Percentiles rank a stretch among this genome's conserved stretches.
Conservation (phyloP, 2,797 vertebrate species). For the Salmo trutta region DNA sequence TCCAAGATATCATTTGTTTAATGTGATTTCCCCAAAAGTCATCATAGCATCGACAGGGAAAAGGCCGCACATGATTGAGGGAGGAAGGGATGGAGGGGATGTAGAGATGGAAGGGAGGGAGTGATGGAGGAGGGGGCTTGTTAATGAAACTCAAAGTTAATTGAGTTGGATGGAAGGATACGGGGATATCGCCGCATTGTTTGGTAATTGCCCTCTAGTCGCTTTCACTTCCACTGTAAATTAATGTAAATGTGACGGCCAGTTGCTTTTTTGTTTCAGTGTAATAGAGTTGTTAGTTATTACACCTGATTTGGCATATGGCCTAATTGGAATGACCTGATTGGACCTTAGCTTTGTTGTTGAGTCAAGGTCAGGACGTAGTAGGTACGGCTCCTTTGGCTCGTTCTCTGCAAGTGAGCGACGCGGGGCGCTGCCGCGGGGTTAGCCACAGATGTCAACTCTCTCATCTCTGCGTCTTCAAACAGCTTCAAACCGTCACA, state of each 20-base stretch:
- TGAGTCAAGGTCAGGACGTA: slow-evolving; percentile 20
- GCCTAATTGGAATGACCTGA: slow-evolving; percentile 38
- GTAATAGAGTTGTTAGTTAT: slow-evolving; percentile 39
- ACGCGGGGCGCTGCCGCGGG: slow-evolving; percentile 13
- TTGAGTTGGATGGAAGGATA: slow-evolving; percentile 68
- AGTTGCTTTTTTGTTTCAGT: slow-evolving; percentile 47
- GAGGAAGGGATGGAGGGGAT: slow-evolving; percentile 14
- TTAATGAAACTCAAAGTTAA: slow-evolving; percentile 68
- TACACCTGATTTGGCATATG: slow-evolving; percentile 29
- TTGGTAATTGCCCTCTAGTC: slow-evolving; percentile 67
- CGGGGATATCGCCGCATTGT: slow-evolving; percentile 51
- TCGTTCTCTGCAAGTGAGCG: slow-evolving; percentile 15
- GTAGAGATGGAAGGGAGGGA: slow-evolving; percentile 9
- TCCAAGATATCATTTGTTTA: slow-evolving; percentile 64
- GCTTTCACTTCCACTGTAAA: slow-evolving; percentile 64
- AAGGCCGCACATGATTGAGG: slow-evolving; percentile 53
- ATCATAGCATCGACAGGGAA: slow-evolving; percentile 35
- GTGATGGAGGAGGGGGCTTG: not conserved
- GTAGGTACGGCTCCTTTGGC: not conserved
- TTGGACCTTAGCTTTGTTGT: slow-evolving; percentile 8
- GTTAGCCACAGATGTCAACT: not conserved
- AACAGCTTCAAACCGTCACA: not conserved
- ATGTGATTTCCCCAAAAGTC: slow-evolving; percentile 64
- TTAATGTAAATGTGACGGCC: slow-evolving; percentile 56
- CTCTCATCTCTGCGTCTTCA: slow-evolving; percentile 9